Percentiles rank a stretch among this genome's conserved stretches.
Conservation (phyloP, 2,113 vertebrate genomes). For the Dasypus novemcinctus region DNA sequence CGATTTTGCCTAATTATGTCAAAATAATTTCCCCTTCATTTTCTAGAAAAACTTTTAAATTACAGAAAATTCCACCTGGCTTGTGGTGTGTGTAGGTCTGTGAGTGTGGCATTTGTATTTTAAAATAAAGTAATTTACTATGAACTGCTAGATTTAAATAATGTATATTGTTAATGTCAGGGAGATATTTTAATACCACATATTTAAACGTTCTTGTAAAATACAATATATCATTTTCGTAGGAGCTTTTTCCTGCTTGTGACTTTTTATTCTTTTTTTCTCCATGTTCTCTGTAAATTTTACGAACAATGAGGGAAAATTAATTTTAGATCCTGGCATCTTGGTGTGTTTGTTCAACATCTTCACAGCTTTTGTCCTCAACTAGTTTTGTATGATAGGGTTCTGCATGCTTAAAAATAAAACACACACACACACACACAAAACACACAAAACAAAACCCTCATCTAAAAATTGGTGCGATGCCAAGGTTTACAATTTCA, state of each 20-base stretch:
- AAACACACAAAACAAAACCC: no score
- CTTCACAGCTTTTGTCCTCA: background rate
- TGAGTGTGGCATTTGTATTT: background rate
- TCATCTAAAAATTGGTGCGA: slow-evolving; percentile 29
- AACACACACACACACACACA: no score
- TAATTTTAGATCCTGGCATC: background rate
- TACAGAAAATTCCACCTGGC: background rate
- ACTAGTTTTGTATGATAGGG: background rate
- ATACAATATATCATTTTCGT: background rate
- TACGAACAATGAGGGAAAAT: background rate
- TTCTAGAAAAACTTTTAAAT: background rate
- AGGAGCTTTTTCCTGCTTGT: background rate
- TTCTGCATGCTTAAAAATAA: background rate
- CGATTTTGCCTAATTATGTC: background rate
- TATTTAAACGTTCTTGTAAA: slow-evolving; percentile 24
- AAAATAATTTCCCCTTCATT: background rate
- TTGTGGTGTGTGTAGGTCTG: background rate
- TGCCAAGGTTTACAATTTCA: background rate
- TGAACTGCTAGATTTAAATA: background rate
- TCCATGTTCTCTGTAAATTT: background rate
- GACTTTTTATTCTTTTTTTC: background rate
- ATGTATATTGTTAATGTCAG: background rate
- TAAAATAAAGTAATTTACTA: background rate
- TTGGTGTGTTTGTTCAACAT: background rate
- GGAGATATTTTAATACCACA: background rate